phyloP scores from a whole-genome alignment of 2,797 vertebrate genomes.

The Cirrhinus mrigala region DNA sequence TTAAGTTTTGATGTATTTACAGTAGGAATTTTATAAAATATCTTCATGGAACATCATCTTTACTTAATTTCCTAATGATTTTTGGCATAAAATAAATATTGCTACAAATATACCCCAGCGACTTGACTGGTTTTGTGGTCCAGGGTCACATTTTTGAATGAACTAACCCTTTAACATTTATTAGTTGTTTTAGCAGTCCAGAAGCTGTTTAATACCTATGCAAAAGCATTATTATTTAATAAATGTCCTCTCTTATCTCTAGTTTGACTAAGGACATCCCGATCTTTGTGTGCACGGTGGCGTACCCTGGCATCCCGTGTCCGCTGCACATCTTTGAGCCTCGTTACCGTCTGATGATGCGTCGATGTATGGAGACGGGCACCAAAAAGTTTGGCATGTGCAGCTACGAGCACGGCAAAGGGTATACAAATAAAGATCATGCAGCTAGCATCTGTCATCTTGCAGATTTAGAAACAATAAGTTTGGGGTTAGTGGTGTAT shows the following conservation, averaged over 20 bases:
- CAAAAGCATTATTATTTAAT: background rate
- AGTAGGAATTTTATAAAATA: too few relatives aligned
- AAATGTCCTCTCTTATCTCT: background rate
- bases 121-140: too few relatives aligned
- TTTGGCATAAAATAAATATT: too few relatives aligned
- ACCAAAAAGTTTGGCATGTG: slow-evolving; percentile 94
- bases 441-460: background rate
- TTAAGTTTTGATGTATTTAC: too few relatives aligned
- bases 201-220: background rate
- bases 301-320: slow-evolving; percentile 88
- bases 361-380: slow-evolving; percentile 90
- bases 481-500: background rate
- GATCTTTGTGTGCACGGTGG: slow-evolving; percentile 92
- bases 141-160: too few relatives aligned
- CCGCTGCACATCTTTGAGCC: slow-evolving; percentile 92
- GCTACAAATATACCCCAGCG: too few relatives aligned
- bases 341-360: slow-evolving; percentile 92
- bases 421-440: slow-evolving; percentile 71
- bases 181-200: background rate
- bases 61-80: too few relatives aligned
- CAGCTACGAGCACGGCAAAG: slow-evolving; percentile 87
- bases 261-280: slow-evolving; percentile 90
- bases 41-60: too few relatives aligned
- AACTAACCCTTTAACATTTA: background rate
- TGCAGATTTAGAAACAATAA: background rate